Percentiles rank a stretch among this genome's conserved stretches.
phyloP scores from a whole-genome alignment of 2,797 vertebrate genomes.

The Gambelia wislizenii region DNA sequence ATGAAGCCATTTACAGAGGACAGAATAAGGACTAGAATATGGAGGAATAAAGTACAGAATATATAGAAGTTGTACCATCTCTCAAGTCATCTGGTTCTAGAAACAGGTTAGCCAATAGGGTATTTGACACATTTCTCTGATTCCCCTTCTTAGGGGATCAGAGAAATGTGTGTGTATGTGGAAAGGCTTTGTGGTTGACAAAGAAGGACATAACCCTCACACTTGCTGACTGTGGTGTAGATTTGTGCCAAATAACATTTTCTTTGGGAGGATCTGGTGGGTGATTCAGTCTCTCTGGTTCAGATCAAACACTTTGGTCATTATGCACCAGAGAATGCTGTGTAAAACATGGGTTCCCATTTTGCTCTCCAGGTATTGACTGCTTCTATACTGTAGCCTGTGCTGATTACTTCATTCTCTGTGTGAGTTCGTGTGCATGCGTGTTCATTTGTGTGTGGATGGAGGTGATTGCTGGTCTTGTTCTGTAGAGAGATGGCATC shows the following conservation, averaged over 20 bases:
- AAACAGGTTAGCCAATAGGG: background rate
- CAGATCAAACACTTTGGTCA: background rate
- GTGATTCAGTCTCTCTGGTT: background rate
- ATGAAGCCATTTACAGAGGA: background rate
- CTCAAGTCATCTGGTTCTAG: background rate
- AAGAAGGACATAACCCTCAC: too few species aligned
- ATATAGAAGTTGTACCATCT: background rate
- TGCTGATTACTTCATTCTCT: background rate
- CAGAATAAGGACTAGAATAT: background rate
- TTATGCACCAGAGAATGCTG: background rate
- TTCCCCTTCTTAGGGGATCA: background rate
- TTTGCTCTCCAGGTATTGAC: background rate
- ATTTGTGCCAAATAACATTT: background rate
- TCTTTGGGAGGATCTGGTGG: background rate
- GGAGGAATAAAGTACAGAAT: background rate
- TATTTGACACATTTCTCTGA: background rate
- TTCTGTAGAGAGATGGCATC: background rate
- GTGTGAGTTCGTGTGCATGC: background rate
- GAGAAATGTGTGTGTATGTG: background rate
- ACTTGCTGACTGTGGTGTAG: background rate
- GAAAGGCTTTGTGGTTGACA: background rate
- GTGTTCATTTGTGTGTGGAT: too few species aligned
- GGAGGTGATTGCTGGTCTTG: background rate
- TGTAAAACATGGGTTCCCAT: background rate
- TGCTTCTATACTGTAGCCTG: background rate